Evolutionary conservation across 2,797 vertebrate species (phyloP), one percentile per base, ranked within the genome.

Genomic region (Salmo trutta): DNA sequence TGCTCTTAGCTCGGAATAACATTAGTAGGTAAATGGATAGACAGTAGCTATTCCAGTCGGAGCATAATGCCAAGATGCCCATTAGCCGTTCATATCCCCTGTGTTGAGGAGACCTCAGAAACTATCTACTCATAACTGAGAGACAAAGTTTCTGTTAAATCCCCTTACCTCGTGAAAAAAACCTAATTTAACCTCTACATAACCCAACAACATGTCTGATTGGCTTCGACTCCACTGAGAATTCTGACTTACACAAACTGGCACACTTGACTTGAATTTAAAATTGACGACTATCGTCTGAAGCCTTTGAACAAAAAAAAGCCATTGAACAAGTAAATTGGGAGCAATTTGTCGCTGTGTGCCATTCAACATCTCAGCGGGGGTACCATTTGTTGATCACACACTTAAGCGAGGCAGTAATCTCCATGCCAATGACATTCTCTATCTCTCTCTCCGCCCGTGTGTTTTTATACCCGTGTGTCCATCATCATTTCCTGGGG

Each of bases 401-500:
- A 24, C 52, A 2, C 77, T 77, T 85, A 29, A 71, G 54, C 15
- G 19, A 16, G 4, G 1, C 19, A 51, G 62, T 65, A 10, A 16
- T 59, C 81, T 82, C 19, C 21, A 66, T 2, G 15, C 52, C 41
- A 29, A 19, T 54, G 66, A 27, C 53, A 24, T 14, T 62, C 71
- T 79, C 1, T n/a, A 19, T 31, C 76, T 53, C 29, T 36, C 15
- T 73, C 4, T 4, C 3, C n/a, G 2, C 16, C 65, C 21, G 0
- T 62, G n/a, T 62, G 59, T 3, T 47, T 31, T 17, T 29, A 41
- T 36, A 65, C 78, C 64, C 3, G 1, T 3, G 53, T 21, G 78
- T 88, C 77, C 71, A 76, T 87, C 81, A 82, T 76, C 69, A 85
- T 84, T 86, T 86, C 74, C 27, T 1, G 8, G 24, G 29, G 36